Conservation (phyloP, 2,888 invertebrate genomes). For the Euproctis similis region DNA sequence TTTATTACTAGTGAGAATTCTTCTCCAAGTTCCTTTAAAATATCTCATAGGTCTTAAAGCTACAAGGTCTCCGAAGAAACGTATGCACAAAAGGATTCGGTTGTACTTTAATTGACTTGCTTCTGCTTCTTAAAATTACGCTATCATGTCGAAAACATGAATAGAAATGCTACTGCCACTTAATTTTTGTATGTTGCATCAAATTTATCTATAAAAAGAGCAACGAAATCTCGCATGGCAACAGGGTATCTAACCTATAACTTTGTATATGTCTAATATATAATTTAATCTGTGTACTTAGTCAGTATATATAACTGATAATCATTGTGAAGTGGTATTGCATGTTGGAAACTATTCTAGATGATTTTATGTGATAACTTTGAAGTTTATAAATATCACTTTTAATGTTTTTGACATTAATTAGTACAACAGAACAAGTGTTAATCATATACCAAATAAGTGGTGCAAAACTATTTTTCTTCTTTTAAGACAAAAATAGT, state of each 20-base stretch:
- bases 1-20: no score
- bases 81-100: slow-evolving; percentile 19
- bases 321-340: slow-evolving; percentile 36
- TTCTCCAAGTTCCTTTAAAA: no score
- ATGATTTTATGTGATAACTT: no score
- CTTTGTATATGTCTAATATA: slow-evolving; percentile 44
- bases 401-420: no score
- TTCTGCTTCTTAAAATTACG: slow-evolving; percentile 14
- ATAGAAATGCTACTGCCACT: slow-evolving; percentile 11
- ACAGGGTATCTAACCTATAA: slow-evolving; percentile 63
- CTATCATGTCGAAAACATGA: slow-evolving; percentile 18
- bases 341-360: slow-evolving; percentile 30
- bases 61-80: slow-evolving; percentile 32
- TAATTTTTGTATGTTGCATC: slow-evolving; percentile 20
- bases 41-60: slow-evolving; percentile 31
- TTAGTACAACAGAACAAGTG: no score
- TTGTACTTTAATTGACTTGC: slow-evolving; percentile 19
- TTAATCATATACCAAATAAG: no score
- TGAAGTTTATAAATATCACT: no score
- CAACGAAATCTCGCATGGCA: slow-evolving; percentile 59
- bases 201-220: slow-evolving; percentile 26
- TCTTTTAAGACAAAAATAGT: no score
- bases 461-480: no score
- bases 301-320: slow-evolving; percentile 47
- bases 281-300: slow-evolving; percentile 38